These are phyloP conservation scores for Chauna torquata DNA, from an alignment of 2,113 vertebrate genomes.

Conservation along the genomic window DNA sequence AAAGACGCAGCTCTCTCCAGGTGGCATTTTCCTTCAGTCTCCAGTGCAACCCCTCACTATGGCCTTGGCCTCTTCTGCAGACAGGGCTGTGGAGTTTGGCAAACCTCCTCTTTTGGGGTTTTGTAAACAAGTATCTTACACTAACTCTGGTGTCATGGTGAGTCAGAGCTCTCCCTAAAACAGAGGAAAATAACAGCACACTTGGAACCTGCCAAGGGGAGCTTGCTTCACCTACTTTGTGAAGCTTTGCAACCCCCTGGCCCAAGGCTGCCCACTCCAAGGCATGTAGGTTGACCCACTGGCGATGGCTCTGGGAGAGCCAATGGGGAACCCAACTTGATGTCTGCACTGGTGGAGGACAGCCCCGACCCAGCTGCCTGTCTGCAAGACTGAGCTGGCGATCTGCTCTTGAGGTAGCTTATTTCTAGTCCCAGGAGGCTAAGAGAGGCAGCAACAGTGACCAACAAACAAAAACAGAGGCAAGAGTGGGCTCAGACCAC, in stretches of 20 bases:
- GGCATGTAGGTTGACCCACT: not conserved
- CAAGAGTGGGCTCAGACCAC: not conserved
- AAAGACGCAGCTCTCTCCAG: not conserved
- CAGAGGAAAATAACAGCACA: not conserved
- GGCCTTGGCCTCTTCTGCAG: fast-evolving
- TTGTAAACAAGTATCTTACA: not conserved
- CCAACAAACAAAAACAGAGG: not conserved
- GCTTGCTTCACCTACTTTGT: not conserved
- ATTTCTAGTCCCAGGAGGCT: not conserved
- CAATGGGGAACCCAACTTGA: not conserved
- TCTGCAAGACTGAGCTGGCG: not conserved
- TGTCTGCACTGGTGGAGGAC: not conserved
- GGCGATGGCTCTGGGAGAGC: not conserved
- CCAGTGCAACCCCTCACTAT: not conserved
- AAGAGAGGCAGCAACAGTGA: not conserved
- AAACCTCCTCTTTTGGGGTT: not conserved
- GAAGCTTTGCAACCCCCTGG: not conserved
- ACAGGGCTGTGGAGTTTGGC: not conserved
- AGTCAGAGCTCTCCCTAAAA: not conserved
- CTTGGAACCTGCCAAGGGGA: not conserved
- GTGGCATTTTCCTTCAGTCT: not conserved
- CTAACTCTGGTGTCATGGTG: not conserved
- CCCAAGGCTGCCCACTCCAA: not conserved
- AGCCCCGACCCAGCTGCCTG: not conserved
- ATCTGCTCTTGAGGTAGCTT: fast-evolving